These are phyloP conservation scores for Papilio protenor DNA, from an alignment of 2,888 invertebrate species.

Conservation along the genomic window DNA sequence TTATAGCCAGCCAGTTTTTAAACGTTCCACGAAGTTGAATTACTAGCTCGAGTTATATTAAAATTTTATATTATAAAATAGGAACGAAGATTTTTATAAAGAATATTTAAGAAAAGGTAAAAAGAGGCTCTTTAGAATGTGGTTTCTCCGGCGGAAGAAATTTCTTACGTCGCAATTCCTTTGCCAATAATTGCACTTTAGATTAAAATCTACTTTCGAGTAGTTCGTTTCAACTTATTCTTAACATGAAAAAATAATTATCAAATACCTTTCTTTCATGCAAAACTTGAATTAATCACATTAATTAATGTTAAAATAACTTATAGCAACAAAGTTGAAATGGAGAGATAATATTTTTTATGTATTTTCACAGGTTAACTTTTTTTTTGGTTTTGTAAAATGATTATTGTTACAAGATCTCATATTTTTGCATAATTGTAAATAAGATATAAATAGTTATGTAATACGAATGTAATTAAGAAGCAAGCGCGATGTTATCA, in stretches of 20 bases:
- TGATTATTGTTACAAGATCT: neutral
- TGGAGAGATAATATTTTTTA: neutral
- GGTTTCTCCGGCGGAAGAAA: slow-evolving; percentile 9
- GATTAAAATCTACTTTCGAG: neutral
- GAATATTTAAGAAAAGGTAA: slow-evolving; percentile 26
- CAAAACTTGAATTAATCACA: neutral
- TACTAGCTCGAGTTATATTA: slow-evolving; percentile 47
- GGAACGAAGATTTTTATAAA: slow-evolving; percentile 34
- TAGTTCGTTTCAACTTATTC: neutral
- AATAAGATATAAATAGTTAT: neutral
- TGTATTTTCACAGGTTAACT: no score
- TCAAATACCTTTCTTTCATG: neutral
- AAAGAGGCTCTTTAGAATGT: slow-evolving; percentile 17
- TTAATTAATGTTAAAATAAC: neutral
- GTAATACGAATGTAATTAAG: neutral
- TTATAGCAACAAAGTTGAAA: neutral
- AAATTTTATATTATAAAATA: slow-evolving; percentile 50
- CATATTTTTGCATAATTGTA: neutral
- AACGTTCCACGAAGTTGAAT: slow-evolving; percentile 61
- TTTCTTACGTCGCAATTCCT: slow-evolving; percentile 18
- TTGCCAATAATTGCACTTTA: slow-evolving; percentile 17
- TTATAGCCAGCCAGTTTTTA: slow-evolving; percentile 64
- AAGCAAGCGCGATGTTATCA: slow-evolving; percentile 2
- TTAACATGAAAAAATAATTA: slow-evolving; percentile 10
- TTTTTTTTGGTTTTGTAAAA: neutral